Conservation (phyloP, 2,888 invertebrate species). For the Hypomecis punctinalis region DNA sequence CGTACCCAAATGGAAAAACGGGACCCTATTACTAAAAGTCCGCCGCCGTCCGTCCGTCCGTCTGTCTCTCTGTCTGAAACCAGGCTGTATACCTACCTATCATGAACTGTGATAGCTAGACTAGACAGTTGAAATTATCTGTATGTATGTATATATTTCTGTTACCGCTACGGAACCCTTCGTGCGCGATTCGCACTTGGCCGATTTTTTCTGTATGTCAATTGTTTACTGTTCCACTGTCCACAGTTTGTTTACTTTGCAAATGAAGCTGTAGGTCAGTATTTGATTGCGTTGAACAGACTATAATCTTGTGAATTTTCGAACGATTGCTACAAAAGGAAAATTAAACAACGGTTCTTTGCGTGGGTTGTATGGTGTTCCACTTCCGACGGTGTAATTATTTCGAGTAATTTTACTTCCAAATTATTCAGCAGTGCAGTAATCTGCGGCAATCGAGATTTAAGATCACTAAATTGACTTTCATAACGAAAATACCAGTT, state of each 20-base stretch:
- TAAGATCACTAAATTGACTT: conserved; percentile 1
- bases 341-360: conserved; percentile 23
- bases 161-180: too few species aligned
- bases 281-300: conserved; percentile 3
- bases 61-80: too few species aligned
- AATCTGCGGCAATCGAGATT: conserved; percentile 5
- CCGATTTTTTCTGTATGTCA: too few species aligned
- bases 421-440: conserved; percentile 11
- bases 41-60: too few species aligned
- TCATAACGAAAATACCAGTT: conserved; percentile 1
- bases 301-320: conserved; percentile 8
- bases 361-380: conserved; percentile 14
- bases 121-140: too few species aligned
- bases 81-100: too few species aligned
- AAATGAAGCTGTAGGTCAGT: neutral
- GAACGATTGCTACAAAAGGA: conserved; percentile 9
- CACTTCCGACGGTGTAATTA: conserved; percentile 18
- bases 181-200: too few species aligned
- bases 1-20: too few species aligned
- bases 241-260: too few species aligned
- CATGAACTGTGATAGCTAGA: too few species aligned
- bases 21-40: too few species aligned
- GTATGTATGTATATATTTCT: too few species aligned
- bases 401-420: conserved; percentile 15
- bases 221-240: neutral